Evolutionary conservation across 2,797 vertebrate genomes (phyloP).

Genomic region (Paratrypauchen microcephalus): DNA sequence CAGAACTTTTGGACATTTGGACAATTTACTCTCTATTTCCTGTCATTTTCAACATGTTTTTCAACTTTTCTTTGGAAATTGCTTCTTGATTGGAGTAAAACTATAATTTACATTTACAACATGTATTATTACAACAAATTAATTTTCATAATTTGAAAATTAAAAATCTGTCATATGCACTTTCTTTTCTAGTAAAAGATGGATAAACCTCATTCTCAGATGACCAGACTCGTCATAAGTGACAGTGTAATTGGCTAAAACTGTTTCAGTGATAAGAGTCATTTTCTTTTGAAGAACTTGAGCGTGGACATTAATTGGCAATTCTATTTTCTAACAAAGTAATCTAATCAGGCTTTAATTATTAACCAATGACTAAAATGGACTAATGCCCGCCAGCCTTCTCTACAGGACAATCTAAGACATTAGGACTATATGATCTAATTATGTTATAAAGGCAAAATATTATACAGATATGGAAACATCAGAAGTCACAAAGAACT

Average conservation of each 20-base stretch:
- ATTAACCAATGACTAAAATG: conserved; percentile 77
- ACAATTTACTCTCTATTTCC: too few relatives aligned
- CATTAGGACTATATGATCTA: not conserved
- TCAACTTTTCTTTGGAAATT: too few relatives aligned
- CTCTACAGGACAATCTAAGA: conserved; percentile 59
- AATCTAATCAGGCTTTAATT: conserved; percentile 76
- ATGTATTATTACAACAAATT: too few relatives aligned
- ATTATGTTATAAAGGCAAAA: not conserved
- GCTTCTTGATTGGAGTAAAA: too few relatives aligned
- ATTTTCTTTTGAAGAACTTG: conserved; percentile 73
- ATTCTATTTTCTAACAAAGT: conserved; percentile 64
- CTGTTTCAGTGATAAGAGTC: conserved; percentile 62
- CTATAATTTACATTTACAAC: too few relatives aligned
- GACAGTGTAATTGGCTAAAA: conserved; percentile 46
- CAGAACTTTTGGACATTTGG: too few relatives aligned
- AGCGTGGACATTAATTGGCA: conserved; percentile 71
- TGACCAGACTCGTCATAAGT: conserved; percentile 43
- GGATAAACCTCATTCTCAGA: conserved; percentile 29
- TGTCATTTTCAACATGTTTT: too few relatives aligned
- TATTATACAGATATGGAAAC: not conserved
- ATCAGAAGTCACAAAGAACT: not conserved
- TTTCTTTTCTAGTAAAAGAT: conserved; percentile 34
- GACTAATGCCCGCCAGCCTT: conserved; percentile 61
- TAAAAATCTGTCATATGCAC: too few relatives aligned
- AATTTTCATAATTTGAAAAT: too few relatives aligned